Evolutionary conservation across 2,797 vertebrate species (phyloP), one percentile per base, ranked within the genome.

Genomic region (Anas capensis): DNA sequence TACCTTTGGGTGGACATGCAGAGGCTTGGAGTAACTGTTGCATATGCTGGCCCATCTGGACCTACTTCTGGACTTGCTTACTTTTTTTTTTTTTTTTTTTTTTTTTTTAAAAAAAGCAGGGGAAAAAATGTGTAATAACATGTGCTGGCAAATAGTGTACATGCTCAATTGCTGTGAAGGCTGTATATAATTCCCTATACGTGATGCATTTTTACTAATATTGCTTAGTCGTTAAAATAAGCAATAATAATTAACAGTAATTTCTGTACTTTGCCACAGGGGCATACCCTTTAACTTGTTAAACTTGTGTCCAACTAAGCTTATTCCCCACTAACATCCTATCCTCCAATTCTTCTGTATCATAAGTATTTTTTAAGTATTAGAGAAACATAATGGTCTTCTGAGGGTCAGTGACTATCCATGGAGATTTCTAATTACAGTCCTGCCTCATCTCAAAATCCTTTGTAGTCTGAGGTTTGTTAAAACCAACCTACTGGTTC

Each of bases 311-410:
- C 48, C 48, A 86, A 34, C 56, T 79, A 56, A 70, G 23, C 44
- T 95, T 61, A 23, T 89, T 91, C 31, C 31, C 42, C 87, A 3
- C 48, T 75, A 62, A 72, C 49, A 46, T 42, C 62, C 76, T 86
- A 16, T 79, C 86, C 79, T 82, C 49, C 34, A 72, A 6, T 81
- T 95, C 38, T 6, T 81, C 58, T 89, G 46, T 85, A 86, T 62
- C 26, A 10, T 3, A 87, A 65, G 17, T 57, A 68, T 46, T 76
- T 94, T 91, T 58, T 65, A 91, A 94, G 72, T 72, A 83, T 94
- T 91, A 93, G 65, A 86, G 76, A 76, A 71, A 44, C n/a, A 19
- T 0, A 88, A 40, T 46, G 64, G 10, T 77, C 31, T 90, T 94
- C 64, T 54, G n/a, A 91, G 64, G 66, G 64, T 77, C 66, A 62